A percentile compares a stretch with the other conserved stretches of the same genome.
These are phyloP conservation scores for Drosophila formosana DNA, from an alignment of 2,888 invertebrate species.

Conservation along the genomic window DNA sequence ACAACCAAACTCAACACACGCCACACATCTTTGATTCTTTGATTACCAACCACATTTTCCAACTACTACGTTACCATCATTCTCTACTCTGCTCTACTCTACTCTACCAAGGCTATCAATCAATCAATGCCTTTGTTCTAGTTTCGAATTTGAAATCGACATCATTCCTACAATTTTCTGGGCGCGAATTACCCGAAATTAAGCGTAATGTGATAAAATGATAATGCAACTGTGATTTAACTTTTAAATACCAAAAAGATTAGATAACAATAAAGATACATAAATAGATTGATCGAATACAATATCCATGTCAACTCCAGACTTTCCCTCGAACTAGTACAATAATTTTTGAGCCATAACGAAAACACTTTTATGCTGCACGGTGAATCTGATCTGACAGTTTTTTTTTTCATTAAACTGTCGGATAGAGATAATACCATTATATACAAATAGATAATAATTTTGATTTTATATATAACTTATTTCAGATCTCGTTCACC, in stretches of 20 bases:
- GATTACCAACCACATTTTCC: slow-evolving; percentile 13
- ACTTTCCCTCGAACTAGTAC: neutral
- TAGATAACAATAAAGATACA: slow-evolving; percentile 7
- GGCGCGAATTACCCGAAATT: neutral
- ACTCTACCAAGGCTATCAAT: neutral
- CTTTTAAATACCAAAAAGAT: slow-evolving; percentile 7
- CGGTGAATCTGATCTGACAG: neutral
- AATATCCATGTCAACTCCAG: neutral
- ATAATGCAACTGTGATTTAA: slow-evolving; percentile 29
- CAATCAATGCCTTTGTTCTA: slow-evolving; percentile 9
- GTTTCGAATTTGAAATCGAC: slow-evolving; percentile 1
- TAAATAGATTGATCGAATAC: neutral
- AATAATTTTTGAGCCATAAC: neutral
- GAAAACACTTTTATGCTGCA: neutral
- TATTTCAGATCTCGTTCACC: slow-evolving; percentile 84
- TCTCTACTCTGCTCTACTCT: neutral
- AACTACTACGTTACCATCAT: slow-evolving; percentile 13
- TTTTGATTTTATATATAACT: slow-evolving; percentile 22
- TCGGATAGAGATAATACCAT: neutral
- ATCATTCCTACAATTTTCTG: neutral
- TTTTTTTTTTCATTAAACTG: neutral
- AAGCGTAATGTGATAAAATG: slow-evolving; percentile 26
- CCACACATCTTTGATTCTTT: slow-evolving; percentile 19
- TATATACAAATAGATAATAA: slow-evolving; percentile 19
- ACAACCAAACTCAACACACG: slow-evolving; percentile 18